Percentiles rank a stretch among this genome's conserved stretches.
Conservation (phyloP, 2,888 invertebrate species). For the Dynastes grantii region DNA sequence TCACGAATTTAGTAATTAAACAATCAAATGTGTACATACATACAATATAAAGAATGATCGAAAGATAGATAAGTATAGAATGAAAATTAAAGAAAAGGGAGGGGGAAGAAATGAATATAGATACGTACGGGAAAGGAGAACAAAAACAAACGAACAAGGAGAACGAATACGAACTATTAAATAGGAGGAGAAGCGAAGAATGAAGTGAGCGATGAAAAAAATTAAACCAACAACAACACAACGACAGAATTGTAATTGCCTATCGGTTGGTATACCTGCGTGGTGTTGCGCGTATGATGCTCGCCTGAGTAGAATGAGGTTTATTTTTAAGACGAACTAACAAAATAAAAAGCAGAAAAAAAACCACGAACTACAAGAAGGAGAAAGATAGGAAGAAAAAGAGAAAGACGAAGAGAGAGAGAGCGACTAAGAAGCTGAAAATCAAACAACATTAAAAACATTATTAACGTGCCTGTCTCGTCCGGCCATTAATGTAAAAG, state of each 20-base stretch:
- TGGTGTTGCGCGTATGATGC: constrained; percentile 4
- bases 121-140: background rate
- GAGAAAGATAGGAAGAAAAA: background rate
- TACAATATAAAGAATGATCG: background rate
- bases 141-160: constrained; percentile 2
- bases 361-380: background rate
- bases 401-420: background rate
- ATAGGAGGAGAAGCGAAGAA: constrained; percentile 10
- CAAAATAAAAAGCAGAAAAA: too few species aligned
- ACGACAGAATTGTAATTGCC: constrained; percentile 45
- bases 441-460: constrained; percentile 62
- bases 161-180: constrained; percentile 22
- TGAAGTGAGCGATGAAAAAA: constrained; percentile 23
- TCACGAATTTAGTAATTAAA: constrained; percentile 3
- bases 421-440: constrained; percentile 58
- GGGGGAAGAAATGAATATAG: background rate
- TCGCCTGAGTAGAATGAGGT: background rate
- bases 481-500: constrained; percentile 66
- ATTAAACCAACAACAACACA: constrained; percentile 39
- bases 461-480: constrained; percentile 66
- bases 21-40: background rate
- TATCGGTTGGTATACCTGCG: constrained; percentile 8
- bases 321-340: constrained; percentile 29
- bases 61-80: background rate
- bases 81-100: background rate